Base-by-base conservation (phyloP, 2,888 invertebrate genomes). In the Enoplolaimus lenunculus region DNA sequence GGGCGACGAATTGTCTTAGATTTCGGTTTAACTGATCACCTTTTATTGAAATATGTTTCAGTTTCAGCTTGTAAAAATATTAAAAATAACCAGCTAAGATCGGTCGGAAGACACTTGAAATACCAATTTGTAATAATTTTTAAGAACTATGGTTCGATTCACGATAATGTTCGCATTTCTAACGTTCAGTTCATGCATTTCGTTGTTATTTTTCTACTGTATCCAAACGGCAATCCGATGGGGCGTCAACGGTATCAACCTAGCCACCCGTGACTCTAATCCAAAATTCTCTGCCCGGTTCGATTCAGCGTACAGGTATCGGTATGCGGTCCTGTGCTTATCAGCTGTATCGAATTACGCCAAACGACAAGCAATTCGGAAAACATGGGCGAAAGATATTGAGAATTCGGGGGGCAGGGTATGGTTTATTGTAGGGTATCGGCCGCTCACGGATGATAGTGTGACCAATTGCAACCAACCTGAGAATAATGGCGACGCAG, bases 111-210 rank as follows among this genome's bases (percentile, higher is more conserved):
- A n/a, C n/a, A n/a, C n/a, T n/a, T n/a, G n/a, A n/a, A n/a, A n/a
- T n/a, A n/a, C n/a, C n/a, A n/a, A n/a, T n/a, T n/a, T n/a, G n/a
- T n/a, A n/a, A n/a, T n/a, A n/a, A n/a, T n/a, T n/a, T n/a, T n/a
- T n/a, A n/a, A n/a, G n/a, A n/a, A n/a, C n/a, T n/a, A 45, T 28
- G 45, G 2, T 60, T 68, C 28, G 29, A 71, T 68, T 72, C 70
- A n/a, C 34, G 28, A 26, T 67, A 13, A 7, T 45, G 21, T 45
- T 7, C 45, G 45, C 7, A 13, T 7, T 45, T 45, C 7, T 21
- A 21, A 45, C 21, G 45, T 45, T 45, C 45, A 45, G 7, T 45
- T 45, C 45, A 21, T 45, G 45, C 21, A 21, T 21, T 21, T 45
- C 21, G 45, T 45, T 45, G 7, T 13, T 21, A 45, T 21, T 45